A percentile compares a stretch with the other conserved stretches of the same genome.
Conservation (phyloP, 2,113 vertebrate species). For the Upupa epops region DNA sequence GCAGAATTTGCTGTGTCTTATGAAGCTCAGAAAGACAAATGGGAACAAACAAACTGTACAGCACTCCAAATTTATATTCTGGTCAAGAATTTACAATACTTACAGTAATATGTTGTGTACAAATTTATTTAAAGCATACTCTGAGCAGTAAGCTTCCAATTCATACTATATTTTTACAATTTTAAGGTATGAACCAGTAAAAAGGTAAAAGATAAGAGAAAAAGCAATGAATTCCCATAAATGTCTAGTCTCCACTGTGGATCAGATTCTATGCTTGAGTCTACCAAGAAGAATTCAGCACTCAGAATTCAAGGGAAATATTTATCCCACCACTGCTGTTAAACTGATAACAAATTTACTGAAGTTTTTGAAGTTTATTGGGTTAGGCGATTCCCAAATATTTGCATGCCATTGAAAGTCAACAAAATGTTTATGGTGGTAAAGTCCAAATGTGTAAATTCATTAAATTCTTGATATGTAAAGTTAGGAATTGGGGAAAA, state of each 20-base stretch:
- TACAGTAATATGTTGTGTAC: neutral
- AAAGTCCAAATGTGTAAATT: neutral
- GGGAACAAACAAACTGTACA: neutral
- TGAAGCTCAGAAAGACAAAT: neutral
- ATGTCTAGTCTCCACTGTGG: neutral
- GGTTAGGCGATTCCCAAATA: neutral
- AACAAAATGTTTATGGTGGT: neutral
- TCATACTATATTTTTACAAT: neutral
- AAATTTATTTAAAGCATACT: neutral
- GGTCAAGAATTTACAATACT: neutral
- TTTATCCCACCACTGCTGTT: neutral
- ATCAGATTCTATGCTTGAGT: neutral
- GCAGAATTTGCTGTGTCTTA: neutral
- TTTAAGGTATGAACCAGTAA: neutral
- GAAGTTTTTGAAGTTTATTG: neutral
- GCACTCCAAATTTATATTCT: neutral
- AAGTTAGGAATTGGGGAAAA: neutral
- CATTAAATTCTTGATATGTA: neutral
- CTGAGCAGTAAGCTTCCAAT: neutral
- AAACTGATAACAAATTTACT: neutral
- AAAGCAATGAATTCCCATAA: neutral
- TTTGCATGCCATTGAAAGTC: neutral
- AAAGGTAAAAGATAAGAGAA: neutral
- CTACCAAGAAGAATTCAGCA: neutral
- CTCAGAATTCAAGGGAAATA: neutral